These are phyloP conservation scores for Nipponacmea schrenckii DNA, from an alignment of 2,888 invertebrate genomes.

Conservation along the genomic window DNA sequence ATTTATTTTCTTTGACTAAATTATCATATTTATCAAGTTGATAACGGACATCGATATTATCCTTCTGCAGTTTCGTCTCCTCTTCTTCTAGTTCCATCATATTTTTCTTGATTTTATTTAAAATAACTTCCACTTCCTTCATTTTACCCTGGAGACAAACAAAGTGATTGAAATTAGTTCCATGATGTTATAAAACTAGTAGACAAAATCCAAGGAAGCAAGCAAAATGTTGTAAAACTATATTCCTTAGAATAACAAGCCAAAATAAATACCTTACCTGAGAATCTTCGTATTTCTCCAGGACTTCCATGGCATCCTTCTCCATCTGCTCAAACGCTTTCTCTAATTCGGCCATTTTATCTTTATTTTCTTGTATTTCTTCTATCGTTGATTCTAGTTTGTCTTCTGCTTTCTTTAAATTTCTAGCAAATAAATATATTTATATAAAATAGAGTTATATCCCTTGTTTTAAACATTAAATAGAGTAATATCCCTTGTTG, in stretches of 20 bases:
- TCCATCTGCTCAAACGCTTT: conserved; percentile 65
- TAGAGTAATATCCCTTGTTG: no score
- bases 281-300: conserved; percentile 55
- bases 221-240: no score
- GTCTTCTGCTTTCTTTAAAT: conserved; percentile 80
- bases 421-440: conserved; percentile 73
- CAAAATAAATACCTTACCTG: no score
- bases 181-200: no score
- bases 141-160: conserved; percentile 59
- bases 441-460: no score
- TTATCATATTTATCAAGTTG: conserved; percentile 72
- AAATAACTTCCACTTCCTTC: conserved; percentile 51
- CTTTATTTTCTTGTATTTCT: conserved; percentile 74
- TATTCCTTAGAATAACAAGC: no score
- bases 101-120: conserved; percentile 50
- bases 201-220: no score
- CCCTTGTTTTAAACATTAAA: no score
- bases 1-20: conserved; percentile 64
- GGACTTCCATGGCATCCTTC: conserved; percentile 73
- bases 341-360: conserved; percentile 48
- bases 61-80: conserved; percentile 72
- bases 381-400: conserved; percentile 80
- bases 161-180: no score
- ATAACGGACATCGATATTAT: conserved; percentile 81
- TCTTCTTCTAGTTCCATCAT: conserved; percentile 54